Evolutionary conservation across 2,888 invertebrate species (phyloP), one percentile per base, ranked within the genome.

Genomic region (Hypomecis punctinalis): DNA sequence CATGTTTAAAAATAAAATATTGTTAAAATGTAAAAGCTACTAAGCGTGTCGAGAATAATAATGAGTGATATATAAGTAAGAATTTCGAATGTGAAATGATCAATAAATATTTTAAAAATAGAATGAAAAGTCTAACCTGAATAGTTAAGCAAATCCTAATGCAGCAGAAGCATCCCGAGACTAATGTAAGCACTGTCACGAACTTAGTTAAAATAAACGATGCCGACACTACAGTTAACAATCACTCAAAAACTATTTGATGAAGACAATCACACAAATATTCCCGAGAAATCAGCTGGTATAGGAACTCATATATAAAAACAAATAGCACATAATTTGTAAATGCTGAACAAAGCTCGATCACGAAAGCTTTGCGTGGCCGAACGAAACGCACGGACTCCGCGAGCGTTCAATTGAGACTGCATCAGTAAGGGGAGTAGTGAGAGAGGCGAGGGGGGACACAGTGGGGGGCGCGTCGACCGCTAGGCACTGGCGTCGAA

Each of bases 291-390:
- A 78, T 77, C 68, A 81, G 75, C 75, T 53, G 56, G 43, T 62
- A 63, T 71, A 75, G 75, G 74, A 76, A 79, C 70, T 60, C 70
- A 71, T 75, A 68, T 74, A 76, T 69, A 63, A 70, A 78, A 82
- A 82, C 71, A 79, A 73, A 81, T 76, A 73, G 79, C 82, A 85
- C 85, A 83, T 86, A 80, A 83, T 84, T 23, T 80, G 79, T 79
- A 76, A 79, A 77, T 79, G 74, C 74, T 76, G 79, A 83, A 84
- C 81, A 90, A 92, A 92, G 92, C 91, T 90, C 92, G 90, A 83
- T 81, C 79, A 79, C 90, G 87, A 81, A 85, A 85, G 89, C 85
- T 89, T 87, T 84, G 75, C 69, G 54, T 55, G 66, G 51, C 57
- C 51, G 74, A 65, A 64, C 63, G 71, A 83, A 13, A 63, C 88